These are phyloP conservation scores for Syncerus caffer DNA, from an alignment of 2,797 vertebrate species.

Conservation along the genomic window DNA sequence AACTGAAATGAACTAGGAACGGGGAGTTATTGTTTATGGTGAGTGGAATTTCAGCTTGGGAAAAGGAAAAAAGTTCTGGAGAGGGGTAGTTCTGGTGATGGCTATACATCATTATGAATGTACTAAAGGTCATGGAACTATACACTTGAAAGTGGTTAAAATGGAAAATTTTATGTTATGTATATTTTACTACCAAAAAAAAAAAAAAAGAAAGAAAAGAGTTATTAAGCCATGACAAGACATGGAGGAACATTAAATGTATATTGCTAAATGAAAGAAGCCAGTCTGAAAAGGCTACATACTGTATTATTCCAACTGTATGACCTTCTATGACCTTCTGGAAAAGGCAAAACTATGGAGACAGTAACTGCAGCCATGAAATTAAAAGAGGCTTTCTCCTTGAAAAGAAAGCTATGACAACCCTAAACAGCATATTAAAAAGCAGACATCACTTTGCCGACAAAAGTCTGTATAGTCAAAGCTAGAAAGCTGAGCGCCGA, in stretches of 20 bases:
- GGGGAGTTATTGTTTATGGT: background rate
- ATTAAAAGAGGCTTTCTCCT: background rate
- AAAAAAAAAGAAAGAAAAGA: background rate
- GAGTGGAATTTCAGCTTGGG: background rate
- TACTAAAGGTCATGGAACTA: background rate
- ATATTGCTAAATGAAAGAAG: background rate
- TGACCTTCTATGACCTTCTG: background rate
- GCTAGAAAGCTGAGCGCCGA: background rate
- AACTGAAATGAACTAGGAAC: background rate
- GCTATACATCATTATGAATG: background rate
- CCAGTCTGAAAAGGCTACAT: background rate
- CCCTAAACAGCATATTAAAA: background rate
- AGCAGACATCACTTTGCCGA: background rate
- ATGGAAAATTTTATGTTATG: background rate
- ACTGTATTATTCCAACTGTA: background rate
- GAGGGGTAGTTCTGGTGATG: too few species aligned
- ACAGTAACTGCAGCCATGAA: background rate
- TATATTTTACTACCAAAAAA: background rate
- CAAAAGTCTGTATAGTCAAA: background rate
- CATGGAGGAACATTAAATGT: background rate
- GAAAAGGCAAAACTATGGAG: background rate
- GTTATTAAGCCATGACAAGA: background rate
- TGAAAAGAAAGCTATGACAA: background rate
- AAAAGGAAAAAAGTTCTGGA: background rate
- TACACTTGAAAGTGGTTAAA: background rate